Percentiles rank a stretch among this genome's conserved stretches.
These are phyloP conservation scores for Meloidogyne chitwoodi DNA, from an alignment of 1,140 invertebrate species.

Conservation along the genomic window DNA sequence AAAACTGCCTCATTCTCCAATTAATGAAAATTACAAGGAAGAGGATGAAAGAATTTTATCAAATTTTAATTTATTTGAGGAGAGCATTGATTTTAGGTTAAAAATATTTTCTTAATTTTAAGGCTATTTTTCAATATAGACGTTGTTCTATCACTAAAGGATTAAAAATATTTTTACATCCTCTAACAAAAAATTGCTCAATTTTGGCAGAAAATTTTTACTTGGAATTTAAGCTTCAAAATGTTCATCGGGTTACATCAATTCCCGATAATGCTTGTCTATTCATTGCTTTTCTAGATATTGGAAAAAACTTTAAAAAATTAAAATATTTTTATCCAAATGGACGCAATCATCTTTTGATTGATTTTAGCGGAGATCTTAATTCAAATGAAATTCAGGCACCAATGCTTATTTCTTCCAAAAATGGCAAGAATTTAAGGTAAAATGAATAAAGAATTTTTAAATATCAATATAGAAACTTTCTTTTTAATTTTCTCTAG, in stretches of 20 bases:
- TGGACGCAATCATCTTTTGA: conserved; percentile 39
- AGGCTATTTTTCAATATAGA: too few relatives aligned
- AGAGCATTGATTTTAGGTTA: neutral
- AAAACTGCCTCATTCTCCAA: conserved; percentile 40
- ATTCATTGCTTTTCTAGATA: conserved; percentile 35
- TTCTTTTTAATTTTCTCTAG: conserved; percentile 11
- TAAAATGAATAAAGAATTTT: too few relatives aligned
- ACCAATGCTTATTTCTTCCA: neutral
- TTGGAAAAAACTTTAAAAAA: neutral
- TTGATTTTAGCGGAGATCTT: conserved; percentile 5
- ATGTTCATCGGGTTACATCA: conserved; percentile 4
- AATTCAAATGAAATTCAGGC: neutral
- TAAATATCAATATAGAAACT: too few relatives aligned
- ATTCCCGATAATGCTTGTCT: conserved; percentile 41
- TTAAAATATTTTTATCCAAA: conserved; percentile 24
- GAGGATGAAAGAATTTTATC: conserved; percentile 22
- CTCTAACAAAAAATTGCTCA: neutral
- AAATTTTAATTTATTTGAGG: conserved; percentile 19
- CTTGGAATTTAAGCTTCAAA: conserved; percentile 26
- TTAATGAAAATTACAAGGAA: conserved; percentile 11
- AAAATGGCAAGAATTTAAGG: neutral
- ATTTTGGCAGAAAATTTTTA: conserved; percentile 9
- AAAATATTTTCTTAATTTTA: too few relatives aligned
- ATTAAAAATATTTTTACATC: neutral
- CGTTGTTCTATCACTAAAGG: conserved; percentile 47